Percentiles rank a stretch among this genome's conserved stretches.
Evolutionary conservation across 2,888 invertebrate genomes (phyloP).

Genomic region (Tuberolachnus salignus): DNA sequence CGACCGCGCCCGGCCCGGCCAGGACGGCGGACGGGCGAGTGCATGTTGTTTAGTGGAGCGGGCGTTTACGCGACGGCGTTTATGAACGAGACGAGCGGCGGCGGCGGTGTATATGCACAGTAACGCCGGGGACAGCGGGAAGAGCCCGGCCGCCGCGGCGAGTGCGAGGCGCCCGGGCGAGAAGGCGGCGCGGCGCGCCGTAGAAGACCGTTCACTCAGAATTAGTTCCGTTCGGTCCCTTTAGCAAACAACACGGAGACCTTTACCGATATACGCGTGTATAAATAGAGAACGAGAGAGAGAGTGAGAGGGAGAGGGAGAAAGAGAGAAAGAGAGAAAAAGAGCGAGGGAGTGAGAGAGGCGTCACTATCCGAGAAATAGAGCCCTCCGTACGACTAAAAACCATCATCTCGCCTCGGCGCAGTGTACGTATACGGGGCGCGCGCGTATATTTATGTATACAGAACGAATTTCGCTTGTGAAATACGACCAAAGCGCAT

Average conservation of each 20-base stretch:
- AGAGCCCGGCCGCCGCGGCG: slow-evolving; percentile 6
- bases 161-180: background rate
- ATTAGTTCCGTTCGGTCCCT: slow-evolving; percentile 50
- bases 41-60: background rate
- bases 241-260: slow-evolving; percentile 50
- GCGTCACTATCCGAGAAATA: slow-evolving; percentile 45
- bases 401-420: background rate
- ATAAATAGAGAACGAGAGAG: slow-evolving; percentile 2
- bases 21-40: background rate
- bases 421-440: background rate
- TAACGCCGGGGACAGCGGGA: slow-evolving; percentile 1
- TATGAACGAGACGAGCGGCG: background rate
- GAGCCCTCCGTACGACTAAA: slow-evolving; percentile 28
- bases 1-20: too few relatives aligned
- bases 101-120: background rate
- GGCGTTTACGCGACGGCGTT: background rate
- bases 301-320: background rate
- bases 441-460: background rate
- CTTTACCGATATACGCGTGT: slow-evolving; percentile 30
- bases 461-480: slow-evolving; percentile 20
- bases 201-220: slow-evolving; percentile 32
- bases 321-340: slow-evolving; percentile 42
- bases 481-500: slow-evolving; percentile 33
- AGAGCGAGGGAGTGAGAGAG: slow-evolving; percentile 2
- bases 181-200: background rate